Base-by-base conservation (phyloP, 2,888 invertebrate species). In the Eugnorisma glareosa region DNA sequence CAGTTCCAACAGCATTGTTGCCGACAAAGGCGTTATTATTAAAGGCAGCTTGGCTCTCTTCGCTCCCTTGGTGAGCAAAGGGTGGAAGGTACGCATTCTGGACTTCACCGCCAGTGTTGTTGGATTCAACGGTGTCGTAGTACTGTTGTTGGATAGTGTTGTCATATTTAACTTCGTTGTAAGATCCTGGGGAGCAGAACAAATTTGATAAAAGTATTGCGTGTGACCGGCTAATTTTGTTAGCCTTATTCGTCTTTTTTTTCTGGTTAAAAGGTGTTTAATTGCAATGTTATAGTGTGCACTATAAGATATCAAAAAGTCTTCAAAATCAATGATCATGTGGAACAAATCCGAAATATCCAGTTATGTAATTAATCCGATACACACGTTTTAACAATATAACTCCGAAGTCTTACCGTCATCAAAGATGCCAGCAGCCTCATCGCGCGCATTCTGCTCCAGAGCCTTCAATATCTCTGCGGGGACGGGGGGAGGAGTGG, bases 391-490 rank as follows among this genome's bases (percentile, higher is more conserved):
- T n/a, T 40, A n/a, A 59, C 18, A 59, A 18, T n/a, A 40, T 64
- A n/a, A 63, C 37, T 40, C 1, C 7, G 63, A 35, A 51, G 31
- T 28, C 80, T 84, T 86, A 96, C 96, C 96, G 89, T 96, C 96
- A 75, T 96, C 96, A 73, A 90, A 95, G 71, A 96, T 95, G 6
- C 96, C 96, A 78, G 95, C 94, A 8, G 96, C 96, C 78, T 96
- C 96, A 73, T 96, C 96, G 2, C 94, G 93, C 0, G 95, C 96
- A 74, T 96, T 96, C 88, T 95, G 94, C 74, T 96, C 96, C 80
- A 96, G 78, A 78, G 95, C 94, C 84, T 91, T 93, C 78, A 95
- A 87, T 79, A 96, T 95, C 83, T 95, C 96, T 85, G 94, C 94
- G 0, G 96, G 96, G 4, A 96, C 89, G 0, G 96, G 96, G 15